These are phyloP conservation scores for Athalia circularis DNA, from an alignment of 2,888 invertebrate species.

Conservation along the genomic window DNA sequence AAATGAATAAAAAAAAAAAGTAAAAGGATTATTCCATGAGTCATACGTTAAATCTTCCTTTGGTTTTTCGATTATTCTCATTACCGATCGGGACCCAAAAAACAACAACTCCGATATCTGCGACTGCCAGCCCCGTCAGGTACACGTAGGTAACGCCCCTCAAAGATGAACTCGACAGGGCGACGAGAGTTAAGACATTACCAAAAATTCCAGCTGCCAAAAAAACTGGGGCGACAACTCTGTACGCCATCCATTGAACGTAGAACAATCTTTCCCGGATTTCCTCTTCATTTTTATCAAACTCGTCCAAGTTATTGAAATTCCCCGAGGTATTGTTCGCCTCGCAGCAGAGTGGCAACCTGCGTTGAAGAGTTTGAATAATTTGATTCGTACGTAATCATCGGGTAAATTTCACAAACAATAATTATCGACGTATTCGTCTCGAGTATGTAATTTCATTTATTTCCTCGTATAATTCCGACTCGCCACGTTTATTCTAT, in stretches of 20 bases:
- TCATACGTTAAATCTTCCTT: background rate
- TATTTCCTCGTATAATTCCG: background rate
- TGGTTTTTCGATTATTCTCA: background rate
- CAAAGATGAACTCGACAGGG: conserved; percentile 73
- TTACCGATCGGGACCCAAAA: conserved; percentile 67
- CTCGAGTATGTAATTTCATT: no score
- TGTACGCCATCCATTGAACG: conserved; percentile 50
- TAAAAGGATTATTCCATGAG: background rate
- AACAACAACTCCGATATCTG: conserved; percentile 73
- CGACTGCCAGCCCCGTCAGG: conserved; percentile 72
- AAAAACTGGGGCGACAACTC: conserved; percentile 71
- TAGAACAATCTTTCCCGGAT: conserved; percentile 18
- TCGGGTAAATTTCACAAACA: no score
- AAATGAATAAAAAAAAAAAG: background rate
- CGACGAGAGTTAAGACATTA: conserved; percentile 74
- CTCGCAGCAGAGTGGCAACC: conserved; percentile 37
- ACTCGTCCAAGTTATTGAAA: conserved; percentile 18
- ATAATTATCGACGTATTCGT: no score
- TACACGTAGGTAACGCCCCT: conserved; percentile 74
- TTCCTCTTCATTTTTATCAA: conserved; percentile 15
- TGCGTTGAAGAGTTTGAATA: background rate
- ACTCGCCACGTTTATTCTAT: background rate
- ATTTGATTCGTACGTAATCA: background rate
- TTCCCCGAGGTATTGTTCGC: conserved; percentile 33
- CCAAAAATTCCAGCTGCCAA: conserved; percentile 74